phyloP scores from a whole-genome alignment of 2,888 invertebrate species.

The Tholera decimalis region DNA sequence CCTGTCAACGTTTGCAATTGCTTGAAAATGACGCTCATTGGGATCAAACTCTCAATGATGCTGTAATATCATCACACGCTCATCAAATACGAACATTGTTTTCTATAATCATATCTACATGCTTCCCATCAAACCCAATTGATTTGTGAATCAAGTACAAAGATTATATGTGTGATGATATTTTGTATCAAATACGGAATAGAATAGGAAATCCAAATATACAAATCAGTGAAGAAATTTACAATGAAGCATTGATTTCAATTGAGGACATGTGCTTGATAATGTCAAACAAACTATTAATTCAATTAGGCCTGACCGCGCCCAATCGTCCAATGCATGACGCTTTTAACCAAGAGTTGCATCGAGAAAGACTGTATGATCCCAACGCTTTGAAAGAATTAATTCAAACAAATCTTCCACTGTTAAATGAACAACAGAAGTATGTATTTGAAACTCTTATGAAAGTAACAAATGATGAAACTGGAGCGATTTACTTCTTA shows the following conservation, averaged over 20 bases:
- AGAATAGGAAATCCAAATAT: no score
- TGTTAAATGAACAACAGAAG: no score
- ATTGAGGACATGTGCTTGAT: conserved; percentile 11
- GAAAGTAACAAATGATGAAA: no score
- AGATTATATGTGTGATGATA: no score
- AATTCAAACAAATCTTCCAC: not conserved
- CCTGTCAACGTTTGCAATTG: conserved; percentile 14
- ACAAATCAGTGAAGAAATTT: no score
- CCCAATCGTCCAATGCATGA: not conserved
- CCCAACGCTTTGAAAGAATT: not conserved
- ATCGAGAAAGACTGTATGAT: not conserved
- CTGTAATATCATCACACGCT: conserved; percentile 47
- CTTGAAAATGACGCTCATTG: conserved; percentile 57
- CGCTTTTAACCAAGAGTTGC: not conserved
- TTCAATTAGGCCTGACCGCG: not conserved
- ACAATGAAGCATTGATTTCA: not conserved
- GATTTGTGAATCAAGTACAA: no score
- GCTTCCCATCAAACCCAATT: conserved; percentile 5
- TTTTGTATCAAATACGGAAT: no score
- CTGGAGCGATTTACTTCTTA: no score
- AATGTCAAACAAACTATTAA: not conserved
- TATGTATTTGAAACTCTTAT: no score
- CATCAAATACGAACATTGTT: conserved; percentile 29
- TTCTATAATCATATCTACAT: conserved; percentile 24
- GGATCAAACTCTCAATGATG: conserved; percentile 59